A percentile compares a stretch with the other conserved stretches of the same genome.
phyloP scores from a whole-genome alignment of 2,797 vertebrate species.

The Vireo griseus region DNA sequence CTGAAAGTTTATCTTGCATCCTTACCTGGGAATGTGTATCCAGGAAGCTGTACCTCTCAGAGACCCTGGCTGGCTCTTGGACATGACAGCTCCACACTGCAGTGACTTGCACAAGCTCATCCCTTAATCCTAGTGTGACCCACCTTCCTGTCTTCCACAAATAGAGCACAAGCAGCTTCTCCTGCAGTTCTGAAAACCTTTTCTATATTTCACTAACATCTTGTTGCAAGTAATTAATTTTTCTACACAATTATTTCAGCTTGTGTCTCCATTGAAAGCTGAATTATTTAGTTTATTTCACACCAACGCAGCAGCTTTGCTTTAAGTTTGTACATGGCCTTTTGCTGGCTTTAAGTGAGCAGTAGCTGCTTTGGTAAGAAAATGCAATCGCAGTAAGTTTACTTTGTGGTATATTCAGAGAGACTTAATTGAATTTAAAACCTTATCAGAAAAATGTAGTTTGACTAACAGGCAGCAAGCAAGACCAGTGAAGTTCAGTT shows the following conservation, averaged over 20 bases:
- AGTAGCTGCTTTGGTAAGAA: neutral
- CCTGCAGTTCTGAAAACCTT: neutral
- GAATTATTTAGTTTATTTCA: neutral
- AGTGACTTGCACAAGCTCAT: neutral
- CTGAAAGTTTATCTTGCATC: accelerated
- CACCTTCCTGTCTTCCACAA: neutral
- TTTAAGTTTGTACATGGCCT: neutral
- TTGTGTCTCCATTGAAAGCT: neutral
- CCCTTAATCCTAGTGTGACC: neutral
- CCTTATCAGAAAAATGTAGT: neutral
- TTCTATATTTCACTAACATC: neutral
- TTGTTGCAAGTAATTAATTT: neutral
- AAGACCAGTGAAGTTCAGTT: neutral
- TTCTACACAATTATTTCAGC: neutral
- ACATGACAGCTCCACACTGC: neutral
- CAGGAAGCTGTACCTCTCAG: neutral
- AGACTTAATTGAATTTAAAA: neutral
- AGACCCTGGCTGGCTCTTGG: neutral
- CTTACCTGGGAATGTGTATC: neutral
- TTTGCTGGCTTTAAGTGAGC: neutral
- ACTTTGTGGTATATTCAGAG: neutral
- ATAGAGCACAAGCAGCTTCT: neutral
- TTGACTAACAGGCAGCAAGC: neutral
- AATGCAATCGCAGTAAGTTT: neutral
- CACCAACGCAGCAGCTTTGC: neutral